Evolutionary conservation across 1,140 invertebrate genomes (phyloP), one percentile per base, ranked within the genome.

Genomic region (Drosophila orosa): DNA sequence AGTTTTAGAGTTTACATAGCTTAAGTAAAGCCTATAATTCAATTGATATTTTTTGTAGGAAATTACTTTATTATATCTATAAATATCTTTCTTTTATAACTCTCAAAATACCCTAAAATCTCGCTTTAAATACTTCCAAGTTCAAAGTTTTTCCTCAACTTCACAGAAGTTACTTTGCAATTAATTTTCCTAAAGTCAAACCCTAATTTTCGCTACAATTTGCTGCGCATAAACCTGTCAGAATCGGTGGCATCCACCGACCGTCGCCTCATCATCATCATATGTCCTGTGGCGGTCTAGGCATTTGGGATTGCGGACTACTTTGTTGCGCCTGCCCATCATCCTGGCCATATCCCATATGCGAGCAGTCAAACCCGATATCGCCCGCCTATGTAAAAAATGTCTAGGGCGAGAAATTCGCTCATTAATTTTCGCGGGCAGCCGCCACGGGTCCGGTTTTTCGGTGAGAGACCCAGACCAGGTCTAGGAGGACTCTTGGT

Each of bases 341-440:
- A 83, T 60, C 33, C 65, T 48, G 67, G 33, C 62, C 66, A 68
- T 52, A 63, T 68, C 33, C 33, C 37, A 67, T 55, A 47, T 71
- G 66, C 15, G 65, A 73, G 29, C 67, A 59, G 50, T 56, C 72
- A 56, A 74, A 71, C 67, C 35, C 67, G 67, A 74, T 74, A 63
- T 74, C 22, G 61, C 61, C 72, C 72, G 59, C 57, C 54, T 76
- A 65, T 80, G 59, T 67, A 62, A 76, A 76, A 76, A 68, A 58
- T 74, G 61, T 81, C 74, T 77, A 69, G 63, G 82, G 76, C 71
- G 76, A 84, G 75, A 79, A 72, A 84, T 89, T 87, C 67, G 83
- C 83, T 89, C 84, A 87, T 87, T 89, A 89, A 87, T 89, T 87
- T 90, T 74, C 85, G 85, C 85, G 85, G 48, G 24, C 44, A 56